These are phyloP conservation scores for Hippoglossus hippoglossus DNA, from an alignment of 2,797 vertebrate genomes.

Conservation along the genomic window DNA sequence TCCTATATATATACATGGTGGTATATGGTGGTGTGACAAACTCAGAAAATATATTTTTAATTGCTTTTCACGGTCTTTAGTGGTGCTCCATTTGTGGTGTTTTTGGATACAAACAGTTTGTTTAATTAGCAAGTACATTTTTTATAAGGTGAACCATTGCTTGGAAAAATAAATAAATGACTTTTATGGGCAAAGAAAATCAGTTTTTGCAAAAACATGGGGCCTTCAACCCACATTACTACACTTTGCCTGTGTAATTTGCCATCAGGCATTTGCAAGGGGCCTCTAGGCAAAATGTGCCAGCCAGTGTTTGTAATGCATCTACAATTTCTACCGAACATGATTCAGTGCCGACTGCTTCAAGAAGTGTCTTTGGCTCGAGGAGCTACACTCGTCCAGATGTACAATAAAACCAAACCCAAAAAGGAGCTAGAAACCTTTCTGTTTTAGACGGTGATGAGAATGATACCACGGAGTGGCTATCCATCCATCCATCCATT, in stretches of 20 bases:
- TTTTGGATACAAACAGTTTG: background rate
- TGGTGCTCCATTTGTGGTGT: background rate
- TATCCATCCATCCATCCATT: too few relatives aligned
- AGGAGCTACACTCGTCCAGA: background rate
- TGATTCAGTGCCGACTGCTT: constrained; percentile 4
- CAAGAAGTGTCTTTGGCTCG: background rate
- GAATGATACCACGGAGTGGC: background rate
- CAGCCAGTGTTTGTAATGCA: background rate
- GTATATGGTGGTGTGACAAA: too few relatives aligned
- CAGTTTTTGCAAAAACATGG: background rate
- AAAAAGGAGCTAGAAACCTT: constrained; percentile 15
- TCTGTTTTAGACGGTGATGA: background rate
- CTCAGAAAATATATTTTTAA: too few relatives aligned
- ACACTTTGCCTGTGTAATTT: too few relatives aligned
- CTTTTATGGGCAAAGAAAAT: background rate
- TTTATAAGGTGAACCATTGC: too few relatives aligned
- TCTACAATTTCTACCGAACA: background rate
- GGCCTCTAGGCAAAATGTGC: background rate
- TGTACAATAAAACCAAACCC: constrained; percentile 25
- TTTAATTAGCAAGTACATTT: too few relatives aligned
- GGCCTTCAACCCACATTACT: background rate
- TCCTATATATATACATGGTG: too few relatives aligned
- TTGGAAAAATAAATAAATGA: too few relatives aligned
- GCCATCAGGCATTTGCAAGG: too few relatives aligned
- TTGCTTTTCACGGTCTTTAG: too few relatives aligned